Evolutionary conservation across 2,113 vertebrate genomes (phyloP), one percentile per base, ranked within the genome.

Genomic region (Myotis davidii): DNA sequence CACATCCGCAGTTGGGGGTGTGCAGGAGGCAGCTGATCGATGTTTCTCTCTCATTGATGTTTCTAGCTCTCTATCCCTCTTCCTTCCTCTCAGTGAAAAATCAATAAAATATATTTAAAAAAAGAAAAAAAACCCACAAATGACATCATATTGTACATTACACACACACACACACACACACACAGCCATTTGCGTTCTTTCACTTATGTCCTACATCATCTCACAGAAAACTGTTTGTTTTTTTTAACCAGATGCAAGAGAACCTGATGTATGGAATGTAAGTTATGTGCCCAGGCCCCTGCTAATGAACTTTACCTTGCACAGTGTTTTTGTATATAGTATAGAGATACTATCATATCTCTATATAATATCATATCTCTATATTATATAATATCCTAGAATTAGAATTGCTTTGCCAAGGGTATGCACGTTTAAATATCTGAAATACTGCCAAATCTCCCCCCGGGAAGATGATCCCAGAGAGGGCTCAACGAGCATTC

Each of bases 221-320:
- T 69, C 21, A 37, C 6, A 48, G 32, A 85, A 32, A 25, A 77
- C 14, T n/a, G 14, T 29, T 59, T 39, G 69, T 50, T 37, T 4
- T 21, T 65, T 76, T 85, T n/a, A 69, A 52, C 73, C 5, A 69
- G 48, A 87, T n/a, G 32, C 59, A 76, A 61, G 48, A 27, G 37
- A 76, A 39, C 13, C 12, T 65, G 64, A 11, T 56, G 4, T 69
- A 73, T 56, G 48, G 56, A 67, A 65, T 85, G 23, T 52, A 42
- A 11, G 17, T 74, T 45, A 81, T 64, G 73, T 86, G 65, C 48
- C 12, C 32, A 32, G 29, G 29, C 56, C 45, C 45, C 45, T 56
- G 67, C 76, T 81, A 91, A 54, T 59, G 94, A 91, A 50, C 56
- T 87, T 91, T 9, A 74, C 32, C 17, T 91, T 65, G 54, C 27